Evolutionary conservation across 2,797 vertebrate species (phyloP).

Genomic region (Echeneis naucrates): DNA sequence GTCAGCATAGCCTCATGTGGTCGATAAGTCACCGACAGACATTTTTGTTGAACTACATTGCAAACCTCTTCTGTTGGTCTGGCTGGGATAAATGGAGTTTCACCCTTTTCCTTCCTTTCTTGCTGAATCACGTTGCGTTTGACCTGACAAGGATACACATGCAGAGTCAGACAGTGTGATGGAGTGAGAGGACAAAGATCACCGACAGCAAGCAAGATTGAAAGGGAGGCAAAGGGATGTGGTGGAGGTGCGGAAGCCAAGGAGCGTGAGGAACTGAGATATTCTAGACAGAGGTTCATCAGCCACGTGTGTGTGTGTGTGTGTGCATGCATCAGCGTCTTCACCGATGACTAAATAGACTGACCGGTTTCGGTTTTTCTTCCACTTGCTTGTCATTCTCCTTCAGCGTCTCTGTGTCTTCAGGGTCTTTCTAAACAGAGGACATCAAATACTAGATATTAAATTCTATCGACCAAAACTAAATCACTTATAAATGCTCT

Average conservation of each 20-base stretch:
- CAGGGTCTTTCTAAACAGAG: slow-evolving; percentile 60
- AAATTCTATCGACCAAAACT: not conserved
- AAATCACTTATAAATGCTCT: not conserved
- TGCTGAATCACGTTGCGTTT: slow-evolving; percentile 62
- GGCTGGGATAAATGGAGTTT: slow-evolving; percentile 49
- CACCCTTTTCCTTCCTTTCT: slow-evolving; percentile 59
- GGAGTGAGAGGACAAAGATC: not conserved
- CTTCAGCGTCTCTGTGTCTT: slow-evolving; percentile 39
- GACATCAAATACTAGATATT: not conserved
- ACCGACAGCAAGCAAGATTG: not conserved
- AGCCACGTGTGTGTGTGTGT: slow-evolving; percentile 24
- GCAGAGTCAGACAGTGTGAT: slow-evolving; percentile 21
- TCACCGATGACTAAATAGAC: slow-evolving; percentile 56
- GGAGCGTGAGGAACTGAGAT: not conserved
- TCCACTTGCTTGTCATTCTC: slow-evolving; percentile 50
- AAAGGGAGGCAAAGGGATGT: slow-evolving; percentile 9
- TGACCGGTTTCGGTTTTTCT: slow-evolving; percentile 59
- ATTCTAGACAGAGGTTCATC: slow-evolving; percentile 37
- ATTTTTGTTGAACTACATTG: not conserved
- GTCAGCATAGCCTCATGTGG: not conserved
- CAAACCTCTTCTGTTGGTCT: slow-evolving; percentile 63
- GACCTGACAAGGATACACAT: slow-evolving; percentile 63
- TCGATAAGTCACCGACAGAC: not conserved
- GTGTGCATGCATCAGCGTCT: slow-evolving; percentile 23
- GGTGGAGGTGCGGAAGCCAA: slow-evolving; percentile 26